Conservation (phyloP, 2,113 vertebrate species). For the Phocoena sinus region DNA sequence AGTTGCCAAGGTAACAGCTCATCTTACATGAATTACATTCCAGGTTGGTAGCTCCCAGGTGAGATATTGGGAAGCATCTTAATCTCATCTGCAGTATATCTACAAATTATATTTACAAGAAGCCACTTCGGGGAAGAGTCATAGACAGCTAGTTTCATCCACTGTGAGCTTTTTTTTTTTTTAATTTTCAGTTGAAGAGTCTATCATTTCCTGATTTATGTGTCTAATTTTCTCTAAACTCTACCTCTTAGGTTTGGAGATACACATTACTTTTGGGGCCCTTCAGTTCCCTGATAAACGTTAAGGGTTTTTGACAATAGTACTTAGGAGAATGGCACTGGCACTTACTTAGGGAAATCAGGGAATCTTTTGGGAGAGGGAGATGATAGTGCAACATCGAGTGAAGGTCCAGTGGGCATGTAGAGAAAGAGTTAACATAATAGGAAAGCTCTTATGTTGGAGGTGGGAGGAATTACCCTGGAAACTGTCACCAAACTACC, state of each 20-base stretch:
- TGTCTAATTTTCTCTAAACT: slow-evolving; percentile 39
- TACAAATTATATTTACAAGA: slow-evolving; percentile 67
- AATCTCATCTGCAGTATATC: slow-evolving; percentile 59
- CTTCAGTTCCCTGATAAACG: slow-evolving; percentile 26
- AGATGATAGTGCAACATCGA: neutral
- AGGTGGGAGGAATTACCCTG: slow-evolving; percentile 50
- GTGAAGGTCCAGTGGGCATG: neutral
- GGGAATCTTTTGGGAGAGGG: neutral
- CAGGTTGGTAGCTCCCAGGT: slow-evolving; percentile 54
- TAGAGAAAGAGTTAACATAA: slow-evolving; percentile 37
- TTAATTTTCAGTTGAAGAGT: neutral
- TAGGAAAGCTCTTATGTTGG: slow-evolving; percentile 26
- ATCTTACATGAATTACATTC: slow-evolving; percentile 58
- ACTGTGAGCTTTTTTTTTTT: slow-evolving; percentile 23
- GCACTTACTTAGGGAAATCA: slow-evolving; percentile 7
- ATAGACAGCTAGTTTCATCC: slow-evolving; percentile 53
- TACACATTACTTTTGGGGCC: neutral
- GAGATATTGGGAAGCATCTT: slow-evolving; percentile 61
- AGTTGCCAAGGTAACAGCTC: slow-evolving; percentile 69
- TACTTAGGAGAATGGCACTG: slow-evolving; percentile 24
- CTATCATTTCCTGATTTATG: slow-evolving; percentile 46
- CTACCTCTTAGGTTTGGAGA: slow-evolving; percentile 36
- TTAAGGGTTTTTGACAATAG: neutral
- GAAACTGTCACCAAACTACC: slow-evolving; percentile 56
- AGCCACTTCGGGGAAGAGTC: slow-evolving; percentile 39